These are phyloP conservation scores for Eledone cirrhosa DNA, from an alignment of 2,888 invertebrate species.

Conservation along the genomic window DNA sequence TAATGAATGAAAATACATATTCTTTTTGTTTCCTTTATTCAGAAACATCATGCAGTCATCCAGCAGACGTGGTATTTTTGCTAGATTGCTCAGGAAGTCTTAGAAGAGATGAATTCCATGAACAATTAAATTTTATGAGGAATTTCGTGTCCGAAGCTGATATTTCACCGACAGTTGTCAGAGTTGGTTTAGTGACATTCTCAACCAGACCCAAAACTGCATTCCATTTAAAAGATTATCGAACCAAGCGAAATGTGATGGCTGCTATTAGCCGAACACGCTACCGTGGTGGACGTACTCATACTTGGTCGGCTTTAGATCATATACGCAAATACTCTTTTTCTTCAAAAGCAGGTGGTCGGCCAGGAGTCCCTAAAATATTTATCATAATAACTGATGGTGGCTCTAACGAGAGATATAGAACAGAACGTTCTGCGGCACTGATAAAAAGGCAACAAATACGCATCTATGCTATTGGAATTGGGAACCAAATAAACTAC, in stretches of 20 bases:
- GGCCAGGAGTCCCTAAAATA: neutral
- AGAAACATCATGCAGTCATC: constrained; percentile 11
- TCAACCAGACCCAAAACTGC: neutral
- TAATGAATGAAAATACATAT: neutral
- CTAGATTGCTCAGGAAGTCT: constrained; percentile 16
- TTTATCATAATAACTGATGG: constrained; percentile 16
- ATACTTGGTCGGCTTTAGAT: neutral
- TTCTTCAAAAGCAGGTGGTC: neutral
- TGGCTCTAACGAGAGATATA: neutral
- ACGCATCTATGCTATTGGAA: constrained; percentile 7
- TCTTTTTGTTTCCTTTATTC: neutral
- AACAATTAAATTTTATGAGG: constrained; percentile 5
- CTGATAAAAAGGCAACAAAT: neutral
- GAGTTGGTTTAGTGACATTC: constrained; percentile 10
- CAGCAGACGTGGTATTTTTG: constrained; percentile 14
- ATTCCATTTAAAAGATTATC: neutral
- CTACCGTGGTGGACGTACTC: constrained; percentile 3
- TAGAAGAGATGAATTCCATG: neutral
- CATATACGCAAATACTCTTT: neutral
- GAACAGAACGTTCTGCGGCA: neutral
- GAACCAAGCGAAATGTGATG: constrained; percentile 4
- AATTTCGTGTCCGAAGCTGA: neutral
- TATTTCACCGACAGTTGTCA: neutral
- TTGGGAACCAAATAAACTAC: neutral
- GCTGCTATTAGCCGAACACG: constrained; percentile 3